These are phyloP conservation scores for Prosapia bicincta DNA, from an alignment of 2,888 invertebrate species.

Conservation along the genomic window DNA sequence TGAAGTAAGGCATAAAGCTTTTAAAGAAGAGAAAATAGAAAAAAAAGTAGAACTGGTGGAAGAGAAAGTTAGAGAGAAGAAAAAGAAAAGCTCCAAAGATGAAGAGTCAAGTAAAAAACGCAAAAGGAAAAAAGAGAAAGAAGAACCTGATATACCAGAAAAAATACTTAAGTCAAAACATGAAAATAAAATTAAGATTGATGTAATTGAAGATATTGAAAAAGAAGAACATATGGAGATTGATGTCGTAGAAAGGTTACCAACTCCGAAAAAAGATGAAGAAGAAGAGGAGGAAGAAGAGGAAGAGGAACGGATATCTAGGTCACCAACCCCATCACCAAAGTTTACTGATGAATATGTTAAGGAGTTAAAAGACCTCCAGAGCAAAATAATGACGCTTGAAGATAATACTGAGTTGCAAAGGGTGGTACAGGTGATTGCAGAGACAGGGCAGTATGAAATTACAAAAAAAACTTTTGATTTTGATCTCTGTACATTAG, in stretches of 20 bases:
- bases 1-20: conserved; percentile 9
- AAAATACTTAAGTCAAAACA: not conserved
- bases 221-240: conserved; percentile 34
- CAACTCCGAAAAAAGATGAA: conserved; percentile 37
- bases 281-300: conserved; percentile 21
- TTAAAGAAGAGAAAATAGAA: conserved; percentile 23
- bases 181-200: not conserved
- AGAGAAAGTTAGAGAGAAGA: conserved; percentile 34
- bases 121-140: conserved; percentile 12
- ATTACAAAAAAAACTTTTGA: conserved; percentile 87
- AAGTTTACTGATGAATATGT: conserved; percentile 67
- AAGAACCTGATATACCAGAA: conserved; percentile 50
- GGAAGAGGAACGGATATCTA: conserved; percentile 36
- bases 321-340: conserved; percentile 32
- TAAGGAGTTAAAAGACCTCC: conserved; percentile 66
- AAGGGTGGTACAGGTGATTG: conserved; percentile 83
- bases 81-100: conserved; percentile 36
- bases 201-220: conserved; percentile 24
- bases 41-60: conserved; percentile 36
- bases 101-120: conserved; percentile 31
- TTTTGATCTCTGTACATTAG: conserved; percentile 85
- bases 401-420: conserved; percentile 81
- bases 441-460: conserved; percentile 84
- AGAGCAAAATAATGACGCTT: conserved; percentile 81
- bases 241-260: conserved; percentile 42